These are phyloP conservation scores for Nemotelus nigrinus DNA, from an alignment of 2,888 invertebrate genomes.

Conservation along the genomic window DNA sequence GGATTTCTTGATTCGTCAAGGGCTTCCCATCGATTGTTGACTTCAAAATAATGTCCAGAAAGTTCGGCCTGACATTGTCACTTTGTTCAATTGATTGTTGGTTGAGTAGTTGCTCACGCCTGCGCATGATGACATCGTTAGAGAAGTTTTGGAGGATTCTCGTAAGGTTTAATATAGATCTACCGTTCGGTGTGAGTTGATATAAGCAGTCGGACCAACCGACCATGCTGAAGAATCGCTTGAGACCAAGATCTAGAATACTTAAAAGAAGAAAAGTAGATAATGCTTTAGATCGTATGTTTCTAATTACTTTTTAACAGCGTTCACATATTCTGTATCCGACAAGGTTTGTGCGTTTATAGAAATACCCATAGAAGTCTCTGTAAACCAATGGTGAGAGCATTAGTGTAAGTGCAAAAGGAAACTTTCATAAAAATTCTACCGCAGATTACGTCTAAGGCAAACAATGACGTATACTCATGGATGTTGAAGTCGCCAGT, in stretches of 20 bases:
- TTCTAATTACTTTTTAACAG: slow-evolving; percentile 28
- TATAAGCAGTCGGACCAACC: slow-evolving; percentile 2
- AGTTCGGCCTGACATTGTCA: background rate
- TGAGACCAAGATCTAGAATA: slow-evolving; percentile 2
- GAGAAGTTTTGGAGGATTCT: slow-evolving; percentile 30
- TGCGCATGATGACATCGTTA: slow-evolving; percentile 12
- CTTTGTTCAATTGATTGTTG: background rate
- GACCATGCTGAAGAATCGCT: slow-evolving; percentile 23
- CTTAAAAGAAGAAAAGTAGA: background rate
- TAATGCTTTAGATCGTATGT: background rate
- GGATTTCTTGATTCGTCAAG: slow-evolving; percentile 27
- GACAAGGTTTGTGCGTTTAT: slow-evolving; percentile 23
- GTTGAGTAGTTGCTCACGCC: slow-evolving; percentile 14
- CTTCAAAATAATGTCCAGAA: slow-evolving; percentile 30
- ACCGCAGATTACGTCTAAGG: slow-evolving; percentile 63
- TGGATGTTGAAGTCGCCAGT: slow-evolving; percentile 62
- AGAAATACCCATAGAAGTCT: slow-evolving; percentile 40
- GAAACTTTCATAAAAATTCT: slow-evolving; percentile 38
- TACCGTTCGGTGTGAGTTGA: slow-evolving; percentile 13
- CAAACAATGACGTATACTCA: slow-evolving; percentile 62
- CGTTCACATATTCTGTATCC: slow-evolving; percentile 36
- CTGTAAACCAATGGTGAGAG: background rate
- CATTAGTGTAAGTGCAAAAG: background rate
- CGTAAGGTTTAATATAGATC: background rate
- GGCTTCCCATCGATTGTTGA: slow-evolving; percentile 29